Evolutionary conservation across 1,140 invertebrate genomes (phyloP), one percentile per base, ranked within the genome.

Genomic region (Hylaeus anthracinus): DNA sequence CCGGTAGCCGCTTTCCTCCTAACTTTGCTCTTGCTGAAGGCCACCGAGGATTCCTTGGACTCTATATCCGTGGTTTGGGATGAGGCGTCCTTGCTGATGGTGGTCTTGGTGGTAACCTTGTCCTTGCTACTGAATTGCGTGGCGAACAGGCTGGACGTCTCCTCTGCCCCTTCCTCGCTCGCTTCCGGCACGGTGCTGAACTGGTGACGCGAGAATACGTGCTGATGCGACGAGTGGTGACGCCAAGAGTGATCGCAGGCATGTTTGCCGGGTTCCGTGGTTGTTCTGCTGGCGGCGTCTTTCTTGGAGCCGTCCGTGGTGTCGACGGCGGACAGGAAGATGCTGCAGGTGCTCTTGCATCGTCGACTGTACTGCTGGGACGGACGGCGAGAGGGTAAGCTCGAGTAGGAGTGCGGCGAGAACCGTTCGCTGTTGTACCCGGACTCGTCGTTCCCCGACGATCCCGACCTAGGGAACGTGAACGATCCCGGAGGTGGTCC

Each of bases 311-410:
- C 5, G 15, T 82, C 83, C 8, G 91, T 43, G 10, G 60, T 55
- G n/a, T 69, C 90, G 37, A 92, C 92, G 2, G 94, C 91, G 0
- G 95, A 94, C n/a, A 95, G 88, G 9, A 95, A 94, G 58, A 96
- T 96, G 86, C 94, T 96, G 86, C 95, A 96, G 0, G 96, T 96
- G 89, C 96, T 96, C 65, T 94, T 95, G 79, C 95, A 96, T 5
- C 92, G 87, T 5, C 93, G 90, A 56, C 92, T 92, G 66, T 91
- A 92, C 0, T 92, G 91, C n/a, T 93, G 92, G 1, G 91, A 81
- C 0, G 89, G 69, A 55, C 90, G 81, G 39, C 92, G 88, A 0
- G 77, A 48, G 0, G 90, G 90, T 10, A 91, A 72, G 76, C 89
- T 91, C 26, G 86, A 89, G n/a, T 90, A 91, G 0, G 93, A 91